Evolutionary conservation across 1,140 invertebrate species (phyloP).

Genomic region (Ceratosolen solmsi): DNA sequence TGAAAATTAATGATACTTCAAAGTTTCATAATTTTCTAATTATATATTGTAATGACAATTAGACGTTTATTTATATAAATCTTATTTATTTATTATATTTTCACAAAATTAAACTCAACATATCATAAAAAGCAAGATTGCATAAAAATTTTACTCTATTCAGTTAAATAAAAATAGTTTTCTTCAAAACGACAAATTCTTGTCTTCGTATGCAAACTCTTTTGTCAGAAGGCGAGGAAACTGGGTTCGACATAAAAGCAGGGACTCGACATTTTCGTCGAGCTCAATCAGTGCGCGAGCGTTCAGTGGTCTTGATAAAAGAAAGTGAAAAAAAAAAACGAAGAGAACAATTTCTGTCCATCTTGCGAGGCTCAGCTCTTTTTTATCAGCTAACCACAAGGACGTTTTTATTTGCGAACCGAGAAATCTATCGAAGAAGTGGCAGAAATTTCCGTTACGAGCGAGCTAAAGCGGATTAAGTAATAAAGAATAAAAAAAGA

Average conservation of each 20-base stretch:
- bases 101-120: too few relatives aligned
- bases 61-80: too few relatives aligned
- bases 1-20: too few relatives aligned
- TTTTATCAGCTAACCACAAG: conserved; percentile 27
- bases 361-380: conserved; percentile 39
- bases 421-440: conserved; percentile 22
- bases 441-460: conserved; percentile 25
- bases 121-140: neutral
- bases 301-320: conserved; percentile 31
- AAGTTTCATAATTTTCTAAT: too few relatives aligned
- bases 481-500: neutral
- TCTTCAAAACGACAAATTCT: neutral
- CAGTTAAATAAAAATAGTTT: neutral
- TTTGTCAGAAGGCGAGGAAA: neutral
- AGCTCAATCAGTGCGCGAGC: conserved; percentile 33
- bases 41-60: too few relatives aligned
- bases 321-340: neutral
- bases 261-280: conserved; percentile 39
- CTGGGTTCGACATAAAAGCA: neutral
- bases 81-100: too few relatives aligned
- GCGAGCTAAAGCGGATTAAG: neutral
- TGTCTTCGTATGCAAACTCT: neutral
- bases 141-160: neutral
- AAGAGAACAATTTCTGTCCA: conserved; percentile 21
- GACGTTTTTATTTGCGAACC: neutral